Evolutionary conservation across 2,113 vertebrate species (phyloP), one percentile per base, ranked within the genome.

Genomic region (Cyanoliseus patagonus): DNA sequence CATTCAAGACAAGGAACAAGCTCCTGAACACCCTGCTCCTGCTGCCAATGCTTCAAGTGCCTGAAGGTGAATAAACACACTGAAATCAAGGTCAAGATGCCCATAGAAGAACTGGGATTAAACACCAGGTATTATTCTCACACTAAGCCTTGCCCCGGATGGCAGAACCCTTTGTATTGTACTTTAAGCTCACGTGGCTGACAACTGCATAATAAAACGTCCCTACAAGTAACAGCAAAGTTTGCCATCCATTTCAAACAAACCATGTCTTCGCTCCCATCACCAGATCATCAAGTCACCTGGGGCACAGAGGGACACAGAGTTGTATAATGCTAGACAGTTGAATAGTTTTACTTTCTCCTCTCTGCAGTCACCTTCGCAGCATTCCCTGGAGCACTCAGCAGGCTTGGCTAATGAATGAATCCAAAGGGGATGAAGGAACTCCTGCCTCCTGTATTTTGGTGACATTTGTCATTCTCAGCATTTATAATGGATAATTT

Each of bases 301-400:
- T 13, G 23, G 47, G 52, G 88, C 78, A 86, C 79, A 6, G 4
- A 88, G 30, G 88, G 73, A 37, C 41, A 30, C 52, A 17, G 24
- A 1, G 39, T 1, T 68, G 62, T 10, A 28, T 31, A 69, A 79
- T 7, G 28, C 46, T 1, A 53, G 35, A 17, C 17, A 69, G 27
- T 2, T 67, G 83, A 5, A 3, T 22, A 35, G 83, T 55, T 88
- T 39, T 5, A 57, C 61, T 67, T 69, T 7, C 28, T 7, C 20
- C 52, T 1, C 59, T 18, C 30, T 84, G 33, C 49, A 63, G 7
- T n/a, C 16, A 51, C 74, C 69, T 80, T 42, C 23, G 12, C 89
- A n/a, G 9, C 4, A 7, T 8, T 14, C 41, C 74, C 51, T 3
- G 74, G 0, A 20, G 74, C 30, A 33, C 2, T 1, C 66, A 11